Base-by-base conservation (phyloP, 2,113 vertebrate species). In the Dicrurus megarhynchus region DNA sequence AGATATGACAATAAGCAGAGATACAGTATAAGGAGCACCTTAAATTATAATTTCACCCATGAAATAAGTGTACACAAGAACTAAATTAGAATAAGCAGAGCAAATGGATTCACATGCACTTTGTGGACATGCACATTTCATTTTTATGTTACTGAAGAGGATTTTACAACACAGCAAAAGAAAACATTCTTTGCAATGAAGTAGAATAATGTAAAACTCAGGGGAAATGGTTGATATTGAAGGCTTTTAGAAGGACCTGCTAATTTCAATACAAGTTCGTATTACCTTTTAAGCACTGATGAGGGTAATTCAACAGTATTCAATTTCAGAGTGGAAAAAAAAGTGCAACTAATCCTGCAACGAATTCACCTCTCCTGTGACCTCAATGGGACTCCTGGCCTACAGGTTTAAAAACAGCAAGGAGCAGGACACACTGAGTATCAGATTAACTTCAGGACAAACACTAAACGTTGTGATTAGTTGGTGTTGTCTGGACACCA, bases 381-480 rank as follows among this genome's bases (percentile, higher is more conserved):
- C 47, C 32, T 81, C 68, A 63, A 0, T 21, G 18, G 28, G n/a
- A 84, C 30, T 82, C n/a, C 22, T 55, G 39, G 13, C 47, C 56
- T 37, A 35, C 5, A 21, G 27, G 20, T 35, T 85, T 41, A 77
- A 86, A 85, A 56, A 18, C 16, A 80, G 44, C 18, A 73, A 81
- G 68, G 41, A 46, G 33, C 60, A 50, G 0, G 0, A 49, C 60
- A 76, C 49, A 20, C 18, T 42, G 49, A 42, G 1, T 52, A 55
- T 18, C 32, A 80, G 20, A 28, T 81, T 69, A 65, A 69, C 26
- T 82, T 63, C 49, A 84, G 71, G 17, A 77, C 74, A 69, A 90
- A 27, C 33, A 37, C 16, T 32, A 32, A 56, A 71, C 0, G 0
- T 1, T 41, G 46, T 32, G 41, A 33, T 69, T 46, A 24, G 19